Base-by-base conservation (phyloP, 1,140 invertebrate genomes). In the Pseudomyrmex pallidus region DNA sequence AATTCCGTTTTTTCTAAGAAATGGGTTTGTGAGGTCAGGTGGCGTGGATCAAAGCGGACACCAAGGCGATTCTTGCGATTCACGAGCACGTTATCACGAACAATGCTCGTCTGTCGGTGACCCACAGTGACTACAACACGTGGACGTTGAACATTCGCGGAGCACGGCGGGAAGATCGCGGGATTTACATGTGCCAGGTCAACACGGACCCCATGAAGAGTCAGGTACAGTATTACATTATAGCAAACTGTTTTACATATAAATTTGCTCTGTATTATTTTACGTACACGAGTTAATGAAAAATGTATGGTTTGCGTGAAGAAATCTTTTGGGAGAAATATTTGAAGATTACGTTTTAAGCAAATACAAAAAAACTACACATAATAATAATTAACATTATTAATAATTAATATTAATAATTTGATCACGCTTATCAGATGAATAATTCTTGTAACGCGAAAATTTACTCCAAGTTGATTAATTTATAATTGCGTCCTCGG, bases 181-280 rank as follows among this genome's bases (percentile, higher is more conserved):
- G 98, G 83, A 96, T 96, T 90, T 98, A 98, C 91, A 98, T 98
- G 97, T 98, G 98, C 94, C 98, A 99, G 95, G 96, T 98, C 90
- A 98, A 98, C 93, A 98, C 98, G 82, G 97, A 98, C 94, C 98
- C 98, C 15, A 98, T 99, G 97, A 98, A 98, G 94, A 97, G 97
- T 95, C 97, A 98, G 96, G 97, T 98, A 87, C 12, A 46, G 15
- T n/a, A 48, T 22, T 17, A 56, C n/a, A 77, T 54, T 13, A 2
- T 1, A 46, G 25, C 9, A 4, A 17, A 35, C 35, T 35, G 35
- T 35, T 35, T 35, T 35, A 35, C 35, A 35, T 35, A 35, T 35
- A 35, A 35, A 35, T 35, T 35, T 35, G 35, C 5, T 35, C 35
- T 35, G 35, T 35, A 35, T 35, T 35, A 35, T 35, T 35, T 35